phyloP scores from a whole-genome alignment of 1,140 invertebrate species.

The Bathynomus jamesi region DNA sequence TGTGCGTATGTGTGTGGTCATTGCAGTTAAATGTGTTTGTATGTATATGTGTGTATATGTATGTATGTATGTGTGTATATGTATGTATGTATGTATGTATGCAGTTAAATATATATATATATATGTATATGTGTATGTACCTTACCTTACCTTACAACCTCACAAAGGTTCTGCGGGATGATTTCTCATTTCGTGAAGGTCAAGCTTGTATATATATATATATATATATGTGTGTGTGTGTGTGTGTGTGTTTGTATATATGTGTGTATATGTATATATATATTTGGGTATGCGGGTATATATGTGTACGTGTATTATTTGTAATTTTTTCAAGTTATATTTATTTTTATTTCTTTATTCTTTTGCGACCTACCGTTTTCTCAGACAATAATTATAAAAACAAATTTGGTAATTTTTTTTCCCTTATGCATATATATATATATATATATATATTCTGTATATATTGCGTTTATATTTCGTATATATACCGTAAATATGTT shows the following conservation, averaged over 20 bases:
- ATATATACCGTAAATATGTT: too few species aligned
- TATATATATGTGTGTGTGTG: not conserved
- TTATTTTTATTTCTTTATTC: constrained; percentile 1
- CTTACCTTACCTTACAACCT: too few species aligned
- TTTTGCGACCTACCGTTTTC: too few species aligned
- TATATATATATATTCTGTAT: constrained; percentile 13
- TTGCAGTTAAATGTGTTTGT: not conserved
- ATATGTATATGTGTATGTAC: too few species aligned
- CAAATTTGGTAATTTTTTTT: not conserved
- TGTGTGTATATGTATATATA: not conserved
- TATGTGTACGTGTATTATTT: not conserved
- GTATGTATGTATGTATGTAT: constrained; percentile 2
- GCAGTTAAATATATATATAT: not conserved
- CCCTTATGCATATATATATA: constrained; percentile 4
- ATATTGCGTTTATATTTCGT: too few species aligned
- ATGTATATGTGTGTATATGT: constrained; percentile 3
- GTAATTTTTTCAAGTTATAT: not conserved
- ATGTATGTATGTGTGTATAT: constrained; percentile 1
- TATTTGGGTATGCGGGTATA: constrained; percentile 3
- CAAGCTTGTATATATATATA: not conserved
- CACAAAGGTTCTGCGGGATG: too few species aligned
- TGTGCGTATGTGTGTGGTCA: not conserved
- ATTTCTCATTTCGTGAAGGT: too few species aligned
- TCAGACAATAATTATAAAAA: too few species aligned
- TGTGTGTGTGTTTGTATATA: not conserved